Conservation (phyloP, 2,888 invertebrate species). For the Idaea biselata region DNA sequence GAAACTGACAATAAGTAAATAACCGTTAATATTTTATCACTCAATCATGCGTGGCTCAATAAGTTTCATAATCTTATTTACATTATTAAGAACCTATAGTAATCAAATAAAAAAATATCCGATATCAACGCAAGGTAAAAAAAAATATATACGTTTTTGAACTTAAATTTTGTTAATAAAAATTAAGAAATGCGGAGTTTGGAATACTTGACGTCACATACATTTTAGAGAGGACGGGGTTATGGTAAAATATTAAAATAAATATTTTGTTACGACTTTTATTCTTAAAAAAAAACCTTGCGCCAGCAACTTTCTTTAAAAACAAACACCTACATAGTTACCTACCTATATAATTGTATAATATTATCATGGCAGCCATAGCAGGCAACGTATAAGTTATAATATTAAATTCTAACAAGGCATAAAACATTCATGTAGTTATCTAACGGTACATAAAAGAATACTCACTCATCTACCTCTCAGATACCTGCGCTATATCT, state of each 20-base stretch:
- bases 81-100: neutral
- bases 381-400: neutral
- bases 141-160: too few relatives aligned
- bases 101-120: neutral
- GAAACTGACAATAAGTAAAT: neutral
- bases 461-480: neutral
- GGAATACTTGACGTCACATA: too few relatives aligned
- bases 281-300: too few relatives aligned
- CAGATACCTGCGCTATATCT: slow-evolving; percentile 10
- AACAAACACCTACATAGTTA: too few relatives aligned
- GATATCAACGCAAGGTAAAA: neutral
- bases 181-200: too few relatives aligned
- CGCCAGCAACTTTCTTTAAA: too few relatives aligned
- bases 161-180: too few relatives aligned
- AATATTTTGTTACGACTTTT: too few relatives aligned
- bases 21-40: neutral
- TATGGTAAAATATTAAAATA: too few relatives aligned
- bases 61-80: neutral
- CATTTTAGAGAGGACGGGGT: too few relatives aligned
- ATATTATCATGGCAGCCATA: neutral
- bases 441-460: neutral
- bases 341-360: neutral
- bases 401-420: neutral
- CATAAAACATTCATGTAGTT: neutral
- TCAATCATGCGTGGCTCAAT: neutral